Evolutionary conservation across 2,888 invertebrate species (phyloP).

Genomic region (Trichogramma evanescens): DNA sequence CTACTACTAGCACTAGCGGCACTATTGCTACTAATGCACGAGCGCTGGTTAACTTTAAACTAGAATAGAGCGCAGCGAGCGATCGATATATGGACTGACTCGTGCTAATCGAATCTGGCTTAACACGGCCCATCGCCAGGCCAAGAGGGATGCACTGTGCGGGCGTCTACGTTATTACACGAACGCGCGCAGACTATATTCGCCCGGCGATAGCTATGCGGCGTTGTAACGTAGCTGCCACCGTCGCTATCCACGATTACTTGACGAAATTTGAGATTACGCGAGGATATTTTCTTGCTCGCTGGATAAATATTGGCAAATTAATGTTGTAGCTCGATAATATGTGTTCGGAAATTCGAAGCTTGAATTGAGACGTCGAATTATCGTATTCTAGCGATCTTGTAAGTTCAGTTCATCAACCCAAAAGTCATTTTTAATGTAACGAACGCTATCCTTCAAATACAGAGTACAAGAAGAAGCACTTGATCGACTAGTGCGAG

Average conservation of each 20-base stretch:
- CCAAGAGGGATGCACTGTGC: not conserved
- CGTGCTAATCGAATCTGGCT: conserved; percentile 20
- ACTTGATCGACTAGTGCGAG: not conserved
- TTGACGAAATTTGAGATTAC: too few relatives aligned
- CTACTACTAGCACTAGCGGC: too few relatives aligned
- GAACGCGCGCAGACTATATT: too few relatives aligned
- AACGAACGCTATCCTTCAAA: not conserved
- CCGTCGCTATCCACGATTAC: too few relatives aligned
- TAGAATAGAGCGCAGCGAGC: conserved; percentile 16
- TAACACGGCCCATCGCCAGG: not conserved
- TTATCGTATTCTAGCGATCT: not conserved
- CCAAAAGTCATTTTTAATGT: too few relatives aligned
- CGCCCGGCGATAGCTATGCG: too few relatives aligned
- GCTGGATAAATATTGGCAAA: too few relatives aligned
- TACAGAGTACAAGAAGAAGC: conserved; percentile 6
- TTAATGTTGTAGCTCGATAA: too few relatives aligned
- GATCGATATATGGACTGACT: not conserved
- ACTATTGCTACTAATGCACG: conserved; percentile 31
- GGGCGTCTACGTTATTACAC: too few relatives aligned
- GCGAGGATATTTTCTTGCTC: too few relatives aligned
- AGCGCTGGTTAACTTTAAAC: conserved; percentile 24
- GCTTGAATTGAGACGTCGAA: not conserved
- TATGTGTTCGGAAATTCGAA: not conserved
- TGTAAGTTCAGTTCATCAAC: too few relatives aligned
- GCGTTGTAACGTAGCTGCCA: too few relatives aligned